Evolutionary conservation across 1,140 invertebrate genomes (phyloP).

Genomic region (Pogonognathellus flavescens): DNA sequence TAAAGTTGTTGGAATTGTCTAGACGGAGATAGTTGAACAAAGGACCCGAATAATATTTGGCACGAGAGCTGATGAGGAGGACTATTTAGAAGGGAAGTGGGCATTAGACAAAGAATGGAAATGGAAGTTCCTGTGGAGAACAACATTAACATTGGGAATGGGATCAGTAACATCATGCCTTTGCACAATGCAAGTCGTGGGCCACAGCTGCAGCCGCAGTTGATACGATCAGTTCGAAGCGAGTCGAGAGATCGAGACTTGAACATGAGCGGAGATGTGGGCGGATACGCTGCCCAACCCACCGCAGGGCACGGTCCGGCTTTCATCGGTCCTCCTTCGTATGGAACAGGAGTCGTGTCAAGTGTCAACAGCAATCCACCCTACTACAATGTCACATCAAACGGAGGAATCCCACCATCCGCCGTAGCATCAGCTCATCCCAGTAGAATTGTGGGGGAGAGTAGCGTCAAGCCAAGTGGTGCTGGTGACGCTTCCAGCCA

Average conservation of each 20-base stretch:
- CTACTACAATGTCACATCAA: too few species aligned
- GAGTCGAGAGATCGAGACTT: slow-evolving; percentile 3
- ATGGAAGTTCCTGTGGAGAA: slow-evolving; percentile 38
- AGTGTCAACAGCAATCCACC: not conserved
- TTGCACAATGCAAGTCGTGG: not conserved
- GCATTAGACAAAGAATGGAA: not conserved
- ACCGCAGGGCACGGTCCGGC: not conserved
- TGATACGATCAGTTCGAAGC: not conserved
- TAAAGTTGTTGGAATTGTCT: too few species aligned
- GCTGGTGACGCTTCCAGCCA: not conserved
- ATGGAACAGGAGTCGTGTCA: not conserved
- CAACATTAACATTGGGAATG: slow-evolving; percentile 15
- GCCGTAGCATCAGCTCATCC: not conserved
- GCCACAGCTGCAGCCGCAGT: not conserved
- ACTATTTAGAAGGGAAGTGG: not conserved
- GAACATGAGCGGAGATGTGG: too few species aligned
- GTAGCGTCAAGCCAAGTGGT: not conserved
- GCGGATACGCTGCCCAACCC: not conserved
- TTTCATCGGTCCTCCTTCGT: slow-evolving; percentile 6
- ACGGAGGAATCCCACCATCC: not conserved
- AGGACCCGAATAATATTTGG: too few species aligned
- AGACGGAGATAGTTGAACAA: too few species aligned
- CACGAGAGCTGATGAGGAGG: too few species aligned
- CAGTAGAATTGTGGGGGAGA: not conserved
- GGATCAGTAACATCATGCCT: slow-evolving; percentile 8